Percentiles rank a stretch among this genome's conserved stretches.
These are phyloP conservation scores for Pantherophis vulpinus DNA, from an alignment of 2,797 vertebrate species.

Conservation along the genomic window DNA sequence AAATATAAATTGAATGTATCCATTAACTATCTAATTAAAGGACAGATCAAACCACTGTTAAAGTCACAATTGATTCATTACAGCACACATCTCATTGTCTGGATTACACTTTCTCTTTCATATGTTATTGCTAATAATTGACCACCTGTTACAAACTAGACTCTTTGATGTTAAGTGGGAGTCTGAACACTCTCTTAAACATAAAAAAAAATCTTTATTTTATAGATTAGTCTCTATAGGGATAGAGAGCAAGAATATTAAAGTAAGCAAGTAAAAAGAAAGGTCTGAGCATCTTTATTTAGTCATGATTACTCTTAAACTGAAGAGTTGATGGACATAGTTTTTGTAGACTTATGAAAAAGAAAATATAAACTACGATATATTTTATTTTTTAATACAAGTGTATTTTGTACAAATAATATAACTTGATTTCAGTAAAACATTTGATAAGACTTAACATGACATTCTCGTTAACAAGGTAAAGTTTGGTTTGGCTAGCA, in stretches of 20 bases:
- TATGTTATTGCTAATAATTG: not conserved
- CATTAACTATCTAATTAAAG: not conserved
- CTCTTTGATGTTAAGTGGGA: slow-evolving; percentile 6
- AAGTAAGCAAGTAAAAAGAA: not conserved
- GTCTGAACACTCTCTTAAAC: not conserved
- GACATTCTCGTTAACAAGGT: not conserved
- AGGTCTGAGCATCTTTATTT: not conserved
- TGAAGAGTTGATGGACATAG: not conserved
- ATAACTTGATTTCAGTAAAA: not conserved
- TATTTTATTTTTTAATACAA: not conserved
- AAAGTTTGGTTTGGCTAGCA: not conserved
- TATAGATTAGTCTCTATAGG: not conserved
- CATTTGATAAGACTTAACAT: not conserved
- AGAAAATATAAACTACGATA: not conserved
- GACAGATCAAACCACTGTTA: not conserved
- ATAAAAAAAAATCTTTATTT: slow-evolving; percentile 2
- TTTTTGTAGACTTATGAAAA: not conserved
- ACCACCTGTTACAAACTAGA: not conserved
- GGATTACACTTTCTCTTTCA: slow-evolving; percentile 3
- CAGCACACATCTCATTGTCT: not conserved
- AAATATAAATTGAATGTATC: not conserved
- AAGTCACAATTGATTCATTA: not conserved
- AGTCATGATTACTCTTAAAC: not conserved
- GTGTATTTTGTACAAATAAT: not conserved
- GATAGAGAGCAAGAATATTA: not conserved